These are phyloP conservation scores for Aquatica leii DNA, from an alignment of 2,888 invertebrate species.

Conservation along the genomic window DNA sequence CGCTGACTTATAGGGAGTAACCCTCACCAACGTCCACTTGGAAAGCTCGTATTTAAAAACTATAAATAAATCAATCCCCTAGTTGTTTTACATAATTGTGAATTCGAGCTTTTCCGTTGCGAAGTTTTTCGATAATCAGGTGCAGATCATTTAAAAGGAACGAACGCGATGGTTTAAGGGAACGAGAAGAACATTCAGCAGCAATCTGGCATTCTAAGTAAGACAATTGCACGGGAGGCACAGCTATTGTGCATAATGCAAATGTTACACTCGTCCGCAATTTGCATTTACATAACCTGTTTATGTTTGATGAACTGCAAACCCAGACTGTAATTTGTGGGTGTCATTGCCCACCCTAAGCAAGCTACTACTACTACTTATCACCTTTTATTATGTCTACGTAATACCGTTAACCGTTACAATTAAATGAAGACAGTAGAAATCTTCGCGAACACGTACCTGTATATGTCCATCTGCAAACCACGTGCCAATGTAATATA, in stretches of 20 bases:
- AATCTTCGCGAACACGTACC: slow-evolving; percentile 10
- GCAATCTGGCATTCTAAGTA: slow-evolving; percentile 26
- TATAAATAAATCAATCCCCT: slow-evolving; percentile 29
- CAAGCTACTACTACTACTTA: slow-evolving; percentile 34
- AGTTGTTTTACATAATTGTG: slow-evolving; percentile 7
- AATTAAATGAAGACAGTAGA: slow-evolving; percentile 1
- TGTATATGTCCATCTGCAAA: slow-evolving; percentile 28
- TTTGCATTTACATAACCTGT: slow-evolving; percentile 45
- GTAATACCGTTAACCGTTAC: slow-evolving; percentile 26
- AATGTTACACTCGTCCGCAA: slow-evolving; percentile 42
- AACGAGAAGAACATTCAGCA: slow-evolving; percentile 26
- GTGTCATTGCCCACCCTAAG: slow-evolving; percentile 38
- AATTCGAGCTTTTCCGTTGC: background rate
- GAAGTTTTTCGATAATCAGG: slow-evolving; percentile 12
- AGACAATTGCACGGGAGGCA: slow-evolving; percentile 33
- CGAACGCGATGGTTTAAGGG: background rate
- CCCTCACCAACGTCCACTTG: slow-evolving; percentile 21
- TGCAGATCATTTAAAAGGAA: slow-evolving; percentile 7
- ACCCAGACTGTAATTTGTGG: slow-evolving; percentile 39
- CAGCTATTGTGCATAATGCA: slow-evolving; percentile 39
- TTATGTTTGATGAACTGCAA: slow-evolving; percentile 44
- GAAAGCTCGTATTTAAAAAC: slow-evolving; percentile 19
- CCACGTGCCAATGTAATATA: slow-evolving; percentile 27
- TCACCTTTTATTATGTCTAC: slow-evolving; percentile 26
- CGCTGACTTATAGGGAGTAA: slow-evolving; percentile 26